A percentile compares a stretch with the other conserved stretches of the same genome.
Conservation (phyloP, 2,113 vertebrate genomes). For the Parus major region DNA sequence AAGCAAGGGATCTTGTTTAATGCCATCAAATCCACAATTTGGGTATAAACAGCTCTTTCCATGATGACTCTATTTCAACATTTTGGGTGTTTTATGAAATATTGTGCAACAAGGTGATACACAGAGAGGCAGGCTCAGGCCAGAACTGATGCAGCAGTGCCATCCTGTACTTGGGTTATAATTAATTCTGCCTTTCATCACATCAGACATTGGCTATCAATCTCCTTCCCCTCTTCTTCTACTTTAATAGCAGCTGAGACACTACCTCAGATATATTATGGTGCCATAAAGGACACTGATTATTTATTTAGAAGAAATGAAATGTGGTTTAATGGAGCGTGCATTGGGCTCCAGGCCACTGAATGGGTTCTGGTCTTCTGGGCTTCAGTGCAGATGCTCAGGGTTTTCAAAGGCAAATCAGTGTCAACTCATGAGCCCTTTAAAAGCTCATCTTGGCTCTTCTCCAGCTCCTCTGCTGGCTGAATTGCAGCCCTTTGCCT, state of each 20-base stretch:
- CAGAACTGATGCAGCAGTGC: not conserved
- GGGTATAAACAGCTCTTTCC: not conserved
- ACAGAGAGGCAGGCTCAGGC: not conserved
- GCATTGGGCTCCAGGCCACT: not conserved
- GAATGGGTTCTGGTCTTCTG: not conserved
- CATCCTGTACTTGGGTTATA: not conserved
- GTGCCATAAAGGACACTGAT: not conserved
- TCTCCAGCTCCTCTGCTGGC: not conserved
- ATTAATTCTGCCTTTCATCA: constrained; percentile 10
- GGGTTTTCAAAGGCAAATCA: not conserved
- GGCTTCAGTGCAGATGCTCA: not conserved
- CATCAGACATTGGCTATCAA: not conserved
- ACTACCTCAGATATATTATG: not conserved
- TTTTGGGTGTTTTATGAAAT: not conserved
- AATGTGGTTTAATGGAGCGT: not conserved
- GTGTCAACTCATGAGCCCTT: not conserved
- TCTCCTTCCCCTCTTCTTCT: not conserved
- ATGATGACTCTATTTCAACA: not conserved
- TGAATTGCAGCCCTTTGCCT: not conserved
- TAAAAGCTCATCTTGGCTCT: not conserved
- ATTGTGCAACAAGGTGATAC: not conserved
- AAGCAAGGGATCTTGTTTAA: not conserved
- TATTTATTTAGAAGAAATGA: constrained; percentile 24
- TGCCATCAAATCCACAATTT: not conserved
- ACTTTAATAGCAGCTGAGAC: not conserved